Conservation (phyloP, 1,140 invertebrate genomes). For the Probaryconus sp. region DNA sequence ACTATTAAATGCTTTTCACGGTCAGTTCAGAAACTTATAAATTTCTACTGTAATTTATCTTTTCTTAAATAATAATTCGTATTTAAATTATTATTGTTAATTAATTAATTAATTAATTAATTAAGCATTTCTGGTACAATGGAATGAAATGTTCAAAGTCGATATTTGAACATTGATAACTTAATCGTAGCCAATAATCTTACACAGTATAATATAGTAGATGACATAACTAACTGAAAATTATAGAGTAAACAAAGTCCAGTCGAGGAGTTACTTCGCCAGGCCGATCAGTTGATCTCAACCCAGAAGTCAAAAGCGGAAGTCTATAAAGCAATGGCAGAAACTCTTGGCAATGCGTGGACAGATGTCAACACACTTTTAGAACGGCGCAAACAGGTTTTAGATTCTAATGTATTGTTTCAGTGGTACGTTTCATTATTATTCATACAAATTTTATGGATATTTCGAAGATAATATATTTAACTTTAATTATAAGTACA, state of each 20-base stretch:
- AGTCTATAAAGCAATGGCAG: constrained; percentile 94
- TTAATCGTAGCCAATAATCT: constrained; percentile 90
- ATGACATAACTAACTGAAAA: background rate
- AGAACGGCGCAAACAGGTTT: constrained; percentile 86
- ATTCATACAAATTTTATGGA: constrained; percentile 22
- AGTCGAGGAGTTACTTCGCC: constrained; percentile 90
- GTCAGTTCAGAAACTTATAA: no score
- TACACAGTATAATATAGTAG: constrained; percentile 69
- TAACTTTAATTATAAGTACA: no score
- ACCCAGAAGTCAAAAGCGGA: constrained; percentile 87
- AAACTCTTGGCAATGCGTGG: constrained; percentile 92
- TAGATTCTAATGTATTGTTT: constrained; percentile 87
- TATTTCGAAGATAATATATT: no score
- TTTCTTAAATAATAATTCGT: background rate
- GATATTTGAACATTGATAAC: constrained; percentile 30
- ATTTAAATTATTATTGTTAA: no score
- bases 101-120: no score
- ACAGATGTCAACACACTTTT: constrained; percentile 90
- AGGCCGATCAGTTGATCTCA: constrained; percentile 90
- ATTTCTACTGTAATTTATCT: no score
- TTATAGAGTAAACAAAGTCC: constrained; percentile 92
- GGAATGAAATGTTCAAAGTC: background rate
- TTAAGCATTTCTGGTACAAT: no score
- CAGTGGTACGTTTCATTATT: constrained; percentile 78
- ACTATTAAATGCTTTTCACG: no score